phyloP scores from a whole-genome alignment of 2,888 invertebrate species.

The Phaonia tiefii region DNA sequence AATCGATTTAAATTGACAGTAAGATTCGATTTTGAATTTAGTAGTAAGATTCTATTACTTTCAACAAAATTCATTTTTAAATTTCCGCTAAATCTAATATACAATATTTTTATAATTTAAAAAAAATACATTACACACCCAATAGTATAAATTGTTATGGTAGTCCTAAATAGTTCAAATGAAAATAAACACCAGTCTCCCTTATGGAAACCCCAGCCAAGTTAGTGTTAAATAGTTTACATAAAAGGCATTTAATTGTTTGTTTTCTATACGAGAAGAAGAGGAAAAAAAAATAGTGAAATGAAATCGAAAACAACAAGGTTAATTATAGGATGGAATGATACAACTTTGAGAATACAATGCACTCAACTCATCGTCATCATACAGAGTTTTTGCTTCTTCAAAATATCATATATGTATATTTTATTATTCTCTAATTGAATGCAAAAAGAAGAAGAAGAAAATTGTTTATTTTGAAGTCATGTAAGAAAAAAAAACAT shows the following conservation, averaged over 20 bases:
- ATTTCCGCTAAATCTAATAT: no score
- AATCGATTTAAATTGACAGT: no score
- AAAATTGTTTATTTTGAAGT: conserved; percentile 9
- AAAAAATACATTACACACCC: no score
- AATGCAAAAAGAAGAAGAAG: not conserved
- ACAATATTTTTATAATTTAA: no score
- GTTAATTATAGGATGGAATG: no score
- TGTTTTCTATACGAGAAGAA: not conserved
- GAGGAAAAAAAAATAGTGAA: not conserved
- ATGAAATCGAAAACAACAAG: not conserved
- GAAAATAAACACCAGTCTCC: no score
- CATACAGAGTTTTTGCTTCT: no score
- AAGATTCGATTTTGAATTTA: no score
- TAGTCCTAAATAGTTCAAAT: not conserved
- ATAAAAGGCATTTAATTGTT: not conserved
- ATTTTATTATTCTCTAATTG: conserved; percentile 25
- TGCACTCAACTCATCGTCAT: conserved; percentile 9
- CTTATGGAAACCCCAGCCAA: no score
- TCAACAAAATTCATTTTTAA: no score
- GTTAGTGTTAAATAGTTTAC: not conserved
- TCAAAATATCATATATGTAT: no score
- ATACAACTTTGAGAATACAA: not conserved
- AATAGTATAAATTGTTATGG: not conserved
- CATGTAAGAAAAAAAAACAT: not conserved
- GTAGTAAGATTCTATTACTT: no score